These are phyloP conservation scores for Notarius quadriscutis DNA, from an alignment of 2,113 vertebrate species.

Conservation along the genomic window DNA sequence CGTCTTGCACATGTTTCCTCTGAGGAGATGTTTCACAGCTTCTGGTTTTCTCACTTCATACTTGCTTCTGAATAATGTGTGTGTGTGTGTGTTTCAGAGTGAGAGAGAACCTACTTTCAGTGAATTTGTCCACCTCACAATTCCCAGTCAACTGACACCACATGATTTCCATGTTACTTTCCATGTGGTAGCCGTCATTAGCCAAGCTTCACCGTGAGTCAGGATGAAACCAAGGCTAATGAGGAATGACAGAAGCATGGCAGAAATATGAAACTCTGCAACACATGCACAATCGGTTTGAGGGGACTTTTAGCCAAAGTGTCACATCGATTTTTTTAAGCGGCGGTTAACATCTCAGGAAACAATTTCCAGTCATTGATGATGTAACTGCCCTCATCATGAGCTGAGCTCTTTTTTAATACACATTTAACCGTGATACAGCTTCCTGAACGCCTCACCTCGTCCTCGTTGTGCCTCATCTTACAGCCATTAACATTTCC, in stretches of 20 bases:
- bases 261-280: constrained; percentile 1
- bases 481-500: neutral
- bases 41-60: constrained; percentile 43
- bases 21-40: constrained; percentile 26
- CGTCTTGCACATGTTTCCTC: constrained; percentile 6
- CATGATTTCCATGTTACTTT: neutral
- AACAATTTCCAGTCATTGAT: neutral
- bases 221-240: neutral
- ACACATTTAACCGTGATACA: neutral
- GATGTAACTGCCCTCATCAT: constrained; percentile 15
- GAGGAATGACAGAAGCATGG: neutral
- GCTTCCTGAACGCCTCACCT: neutral
- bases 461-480: neutral
- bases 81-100: neutral
- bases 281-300: constrained; percentile 29
- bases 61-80: constrained; percentile 19
- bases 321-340: constrained; percentile 40
- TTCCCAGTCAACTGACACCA: neutral
- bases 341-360: neutral
- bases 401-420: neutral
- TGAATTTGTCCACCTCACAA: neutral
- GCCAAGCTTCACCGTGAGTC: neutral
- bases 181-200: neutral
- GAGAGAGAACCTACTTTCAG: neutral
- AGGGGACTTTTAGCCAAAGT: constrained; percentile 4